Conservation (phyloP, 2,113 vertebrate species). For the Ibidorhyncha struthersii region DNA sequence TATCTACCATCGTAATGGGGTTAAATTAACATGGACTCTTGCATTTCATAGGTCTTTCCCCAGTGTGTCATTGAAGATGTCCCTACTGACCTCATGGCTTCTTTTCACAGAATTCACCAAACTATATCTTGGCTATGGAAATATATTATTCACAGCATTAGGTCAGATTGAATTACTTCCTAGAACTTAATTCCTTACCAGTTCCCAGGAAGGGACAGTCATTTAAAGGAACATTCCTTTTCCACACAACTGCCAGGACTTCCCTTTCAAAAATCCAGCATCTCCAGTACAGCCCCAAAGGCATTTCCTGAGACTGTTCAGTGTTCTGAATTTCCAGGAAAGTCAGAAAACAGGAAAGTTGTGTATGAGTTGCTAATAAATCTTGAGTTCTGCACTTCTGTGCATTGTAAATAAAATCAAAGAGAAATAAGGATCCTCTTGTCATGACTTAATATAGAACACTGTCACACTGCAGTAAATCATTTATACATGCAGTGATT, state of each 20-base stretch:
- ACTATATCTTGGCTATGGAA: not conserved
- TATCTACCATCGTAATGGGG: not conserved
- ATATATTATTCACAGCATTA: not conserved
- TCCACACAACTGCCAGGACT: not conserved
- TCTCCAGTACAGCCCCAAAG: not conserved
- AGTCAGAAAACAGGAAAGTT: not conserved
- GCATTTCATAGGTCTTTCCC: accelerated
- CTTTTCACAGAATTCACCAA: not conserved
- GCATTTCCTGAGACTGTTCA: not conserved
- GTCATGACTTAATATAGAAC: not conserved
- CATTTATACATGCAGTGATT: not conserved
- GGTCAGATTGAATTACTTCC: not conserved
- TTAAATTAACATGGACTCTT: not conserved
- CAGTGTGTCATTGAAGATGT: not conserved
- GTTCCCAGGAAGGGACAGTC: not conserved
- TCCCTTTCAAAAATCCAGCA: not conserved
- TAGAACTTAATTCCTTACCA: not conserved
- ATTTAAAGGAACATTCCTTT: not conserved
- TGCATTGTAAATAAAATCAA: not conserved
- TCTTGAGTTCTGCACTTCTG: not conserved
- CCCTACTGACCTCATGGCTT: not conserved
- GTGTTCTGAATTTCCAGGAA: not conserved
- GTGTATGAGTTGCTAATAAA: not conserved
- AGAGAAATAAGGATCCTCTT: not conserved
- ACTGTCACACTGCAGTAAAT: not conserved